Conservation (phyloP, 2,888 invertebrate species). For the Panopea generosa region DNA sequence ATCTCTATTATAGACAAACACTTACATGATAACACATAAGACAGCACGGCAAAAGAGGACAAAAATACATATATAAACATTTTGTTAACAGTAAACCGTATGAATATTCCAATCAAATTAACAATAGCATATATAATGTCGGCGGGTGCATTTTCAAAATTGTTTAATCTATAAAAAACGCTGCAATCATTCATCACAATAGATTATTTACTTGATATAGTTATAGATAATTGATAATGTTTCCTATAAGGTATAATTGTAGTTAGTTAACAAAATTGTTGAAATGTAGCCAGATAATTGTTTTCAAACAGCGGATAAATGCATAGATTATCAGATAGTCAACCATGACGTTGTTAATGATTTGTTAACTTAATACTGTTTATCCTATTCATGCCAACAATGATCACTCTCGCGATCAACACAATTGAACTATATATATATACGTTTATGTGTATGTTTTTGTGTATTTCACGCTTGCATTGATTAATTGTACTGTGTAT, state of each 20-base stretch:
- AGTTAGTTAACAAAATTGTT: neutral
- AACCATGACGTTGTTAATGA: slow-evolving; percentile 1
- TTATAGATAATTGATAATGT: neutral
- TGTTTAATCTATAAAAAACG: neutral
- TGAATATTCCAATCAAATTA: neutral
- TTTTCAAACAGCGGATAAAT: neutral
- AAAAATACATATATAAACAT: neutral
- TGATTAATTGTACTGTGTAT: neutral
- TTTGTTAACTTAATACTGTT: slow-evolving; percentile 3
- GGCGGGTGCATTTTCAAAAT: slow-evolving; percentile 1
- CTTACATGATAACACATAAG: slow-evolving; percentile 1
- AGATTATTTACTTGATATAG: slow-evolving; percentile 1
- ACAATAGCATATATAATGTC: neutral
- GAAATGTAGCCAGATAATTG: neutral
- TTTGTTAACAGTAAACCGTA: neutral
- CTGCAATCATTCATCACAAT: slow-evolving; percentile 1
- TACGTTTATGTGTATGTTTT: no score
- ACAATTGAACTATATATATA: neutral
- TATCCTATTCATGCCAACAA: no score
- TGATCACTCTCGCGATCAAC: slow-evolving; percentile 2
- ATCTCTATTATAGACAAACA: neutral
- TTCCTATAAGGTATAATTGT: neutral
- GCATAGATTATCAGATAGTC: neutral
- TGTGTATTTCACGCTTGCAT: slow-evolving; percentile 3
- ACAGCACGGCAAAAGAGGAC: slow-evolving; percentile 1